A percentile compares a stretch with the other conserved stretches of the same genome.
These are phyloP conservation scores for Proteles cristata DNA, from an alignment of 2,113 vertebrate species.

Conservation along the genomic window DNA sequence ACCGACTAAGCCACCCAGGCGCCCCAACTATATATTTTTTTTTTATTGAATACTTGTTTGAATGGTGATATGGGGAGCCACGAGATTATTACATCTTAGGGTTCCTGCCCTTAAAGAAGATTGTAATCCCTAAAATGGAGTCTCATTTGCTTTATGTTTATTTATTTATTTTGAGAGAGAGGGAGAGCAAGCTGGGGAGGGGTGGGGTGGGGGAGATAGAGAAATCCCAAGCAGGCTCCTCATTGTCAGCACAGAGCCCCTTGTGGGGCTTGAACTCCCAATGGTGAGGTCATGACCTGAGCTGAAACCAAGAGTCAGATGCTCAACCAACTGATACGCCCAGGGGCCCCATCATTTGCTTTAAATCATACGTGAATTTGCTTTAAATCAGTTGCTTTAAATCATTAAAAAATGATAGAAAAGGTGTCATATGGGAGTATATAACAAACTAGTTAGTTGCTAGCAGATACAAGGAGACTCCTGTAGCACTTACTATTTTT, in stretches of 20 bases:
- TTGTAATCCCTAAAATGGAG: not conserved
- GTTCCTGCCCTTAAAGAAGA: not conserved
- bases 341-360: constrained; percentile 1
- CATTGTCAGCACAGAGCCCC: too few relatives aligned
- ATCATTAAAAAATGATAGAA: constrained; percentile 17
- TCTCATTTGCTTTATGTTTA: constrained; percentile 38
- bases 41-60: constrained; percentile 34
- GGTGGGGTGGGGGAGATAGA: too few relatives aligned
- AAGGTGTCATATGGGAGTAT: not conserved
- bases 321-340: too few relatives aligned
- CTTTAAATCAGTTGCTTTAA: constrained; percentile 33
- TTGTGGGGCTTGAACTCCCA: too few relatives aligned
- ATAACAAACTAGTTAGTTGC: constrained; percentile 9
- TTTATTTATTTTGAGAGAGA: too few relatives aligned
- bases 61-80: not conserved
- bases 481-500: constrained; percentile 38
- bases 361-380: not conserved
- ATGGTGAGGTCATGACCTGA: too few relatives aligned
- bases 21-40: too few relatives aligned
- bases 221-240: too few relatives aligned
- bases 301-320: too few relatives aligned
- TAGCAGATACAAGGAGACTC: not conserved
- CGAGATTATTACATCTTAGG: not conserved
- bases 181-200: too few relatives aligned
- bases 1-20: too few relatives aligned